Conservation (phyloP, 1,140 invertebrate species). For the Bursaphelenchus mucronatus region DNA sequence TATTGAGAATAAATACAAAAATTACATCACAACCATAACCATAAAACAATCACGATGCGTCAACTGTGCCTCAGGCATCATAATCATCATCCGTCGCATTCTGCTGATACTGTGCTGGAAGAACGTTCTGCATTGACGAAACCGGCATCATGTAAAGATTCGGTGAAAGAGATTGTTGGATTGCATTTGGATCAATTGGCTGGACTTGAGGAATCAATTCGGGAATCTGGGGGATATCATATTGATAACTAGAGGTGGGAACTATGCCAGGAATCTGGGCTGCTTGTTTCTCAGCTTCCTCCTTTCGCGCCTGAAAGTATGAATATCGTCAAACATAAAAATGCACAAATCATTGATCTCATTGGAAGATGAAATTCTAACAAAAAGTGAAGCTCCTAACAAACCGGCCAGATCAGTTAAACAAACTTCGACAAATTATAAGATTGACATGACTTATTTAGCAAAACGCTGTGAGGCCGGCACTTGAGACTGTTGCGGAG, state of each 20-base stretch:
- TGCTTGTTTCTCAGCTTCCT: constrained; percentile 19
- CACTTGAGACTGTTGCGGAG: too few relatives aligned
- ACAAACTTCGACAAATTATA: too few relatives aligned
- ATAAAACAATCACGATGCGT: background rate
- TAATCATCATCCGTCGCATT: background rate
- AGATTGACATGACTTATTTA: too few relatives aligned
- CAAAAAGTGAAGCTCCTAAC: too few relatives aligned
- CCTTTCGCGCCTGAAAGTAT: background rate
- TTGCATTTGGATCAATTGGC: background rate
- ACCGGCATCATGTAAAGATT: background rate
- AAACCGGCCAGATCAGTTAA: too few relatives aligned
- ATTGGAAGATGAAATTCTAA: too few relatives aligned
- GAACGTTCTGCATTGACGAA: background rate
- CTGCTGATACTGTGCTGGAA: background rate
- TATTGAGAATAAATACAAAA: constrained; percentile 1
- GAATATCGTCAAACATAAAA: too few relatives aligned
- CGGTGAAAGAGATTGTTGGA: background rate
- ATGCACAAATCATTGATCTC: too few relatives aligned
- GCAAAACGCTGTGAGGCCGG: too few relatives aligned
- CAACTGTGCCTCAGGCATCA: background rate
- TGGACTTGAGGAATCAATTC: background rate
- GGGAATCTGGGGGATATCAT: background rate
- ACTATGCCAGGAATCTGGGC: background rate
- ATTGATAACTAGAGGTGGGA: background rate
- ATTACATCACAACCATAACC: constrained; percentile 5